Conservation (phyloP, 2,113 vertebrate genomes). For the Myiozetetes cayanensis region DNA sequence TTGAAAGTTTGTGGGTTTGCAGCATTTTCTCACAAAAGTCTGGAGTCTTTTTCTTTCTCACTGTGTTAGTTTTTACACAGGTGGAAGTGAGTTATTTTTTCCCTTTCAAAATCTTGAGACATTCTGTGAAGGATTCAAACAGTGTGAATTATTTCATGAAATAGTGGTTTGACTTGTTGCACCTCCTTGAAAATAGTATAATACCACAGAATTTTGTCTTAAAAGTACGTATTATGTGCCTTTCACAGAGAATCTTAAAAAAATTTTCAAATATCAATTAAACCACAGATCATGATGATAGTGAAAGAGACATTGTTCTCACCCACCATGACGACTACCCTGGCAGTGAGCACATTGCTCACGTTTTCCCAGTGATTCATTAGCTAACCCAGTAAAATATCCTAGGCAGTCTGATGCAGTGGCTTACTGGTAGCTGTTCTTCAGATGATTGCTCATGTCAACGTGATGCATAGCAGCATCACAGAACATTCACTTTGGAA, state of each 20-base stretch:
- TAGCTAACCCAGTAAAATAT: background rate
- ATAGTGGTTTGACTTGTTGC: background rate
- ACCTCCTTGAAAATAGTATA: background rate
- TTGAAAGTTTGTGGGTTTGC: conserved; percentile 32
- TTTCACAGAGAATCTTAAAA: background rate
- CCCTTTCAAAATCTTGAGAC: background rate
- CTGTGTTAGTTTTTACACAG: background rate
- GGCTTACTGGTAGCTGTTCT: conserved; percentile 32
- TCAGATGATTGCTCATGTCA: background rate
- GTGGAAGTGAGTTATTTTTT: conserved; percentile 43
- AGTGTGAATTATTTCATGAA: conserved; percentile 23
- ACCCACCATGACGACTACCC: background rate
- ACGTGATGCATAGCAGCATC: background rate
- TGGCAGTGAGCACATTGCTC: background rate
- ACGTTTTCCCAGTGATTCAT: conserved; percentile 44
- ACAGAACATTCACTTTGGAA: background rate
- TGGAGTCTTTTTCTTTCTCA: conserved; percentile 32
- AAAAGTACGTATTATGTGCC: background rate
- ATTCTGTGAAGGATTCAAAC: conserved; percentile 19
- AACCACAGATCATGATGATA: background rate
- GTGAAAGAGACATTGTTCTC: background rate
- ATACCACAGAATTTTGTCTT: background rate
- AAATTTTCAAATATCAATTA: background rate
- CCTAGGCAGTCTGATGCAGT: background rate
- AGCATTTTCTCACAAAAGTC: conserved; percentile 28